Percentiles rank a stretch among this genome's conserved stretches.
These are phyloP conservation scores for Tetheella fluctuosa DNA, from an alignment of 2,888 invertebrate genomes.

Conservation along the genomic window DNA sequence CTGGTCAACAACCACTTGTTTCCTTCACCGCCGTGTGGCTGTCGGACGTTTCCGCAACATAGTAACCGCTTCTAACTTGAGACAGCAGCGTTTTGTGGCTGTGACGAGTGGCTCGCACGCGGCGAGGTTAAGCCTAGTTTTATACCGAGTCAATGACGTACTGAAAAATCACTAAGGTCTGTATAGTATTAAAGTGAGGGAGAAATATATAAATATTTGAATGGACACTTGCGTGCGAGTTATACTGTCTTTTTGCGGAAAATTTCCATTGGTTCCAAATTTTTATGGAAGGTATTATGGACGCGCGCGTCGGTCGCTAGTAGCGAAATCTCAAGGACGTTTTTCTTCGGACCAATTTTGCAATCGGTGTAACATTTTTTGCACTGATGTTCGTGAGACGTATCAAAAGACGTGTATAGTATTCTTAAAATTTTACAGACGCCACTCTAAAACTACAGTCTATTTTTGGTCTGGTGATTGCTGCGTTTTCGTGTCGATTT, in stretches of 20 bases:
- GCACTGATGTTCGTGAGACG: slow-evolving; percentile 11
- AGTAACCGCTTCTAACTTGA: too few species aligned
- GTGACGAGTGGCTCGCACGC: too few species aligned
- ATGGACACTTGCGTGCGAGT: too few species aligned
- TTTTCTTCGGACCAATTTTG: slow-evolving; percentile 14
- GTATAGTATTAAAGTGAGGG: too few species aligned
- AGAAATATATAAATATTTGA: background rate
- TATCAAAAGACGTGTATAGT: slow-evolving; percentile 14
- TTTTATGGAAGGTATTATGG: background rate
- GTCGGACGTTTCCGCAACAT: too few species aligned
- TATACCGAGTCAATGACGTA: too few species aligned
- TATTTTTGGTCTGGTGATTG: slow-evolving; percentile 39
- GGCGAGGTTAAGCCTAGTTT: too few species aligned
- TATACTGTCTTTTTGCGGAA: too few species aligned
- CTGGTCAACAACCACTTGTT: too few species aligned
- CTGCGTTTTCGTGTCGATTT: slow-evolving; percentile 14
- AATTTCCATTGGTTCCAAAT: background rate
- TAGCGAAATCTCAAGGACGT: slow-evolving; percentile 16
- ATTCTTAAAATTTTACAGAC: slow-evolving; percentile 34
- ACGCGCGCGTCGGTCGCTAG: background rate
- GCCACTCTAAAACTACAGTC: slow-evolving; percentile 30
- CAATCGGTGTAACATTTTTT: slow-evolving; percentile 17
- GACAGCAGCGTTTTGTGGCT: too few species aligned
- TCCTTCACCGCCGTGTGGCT: too few species aligned
- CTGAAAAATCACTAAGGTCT: too few species aligned